Conservation (phyloP, 2,113 vertebrate species). For the Bufo gargarizans region DNA sequence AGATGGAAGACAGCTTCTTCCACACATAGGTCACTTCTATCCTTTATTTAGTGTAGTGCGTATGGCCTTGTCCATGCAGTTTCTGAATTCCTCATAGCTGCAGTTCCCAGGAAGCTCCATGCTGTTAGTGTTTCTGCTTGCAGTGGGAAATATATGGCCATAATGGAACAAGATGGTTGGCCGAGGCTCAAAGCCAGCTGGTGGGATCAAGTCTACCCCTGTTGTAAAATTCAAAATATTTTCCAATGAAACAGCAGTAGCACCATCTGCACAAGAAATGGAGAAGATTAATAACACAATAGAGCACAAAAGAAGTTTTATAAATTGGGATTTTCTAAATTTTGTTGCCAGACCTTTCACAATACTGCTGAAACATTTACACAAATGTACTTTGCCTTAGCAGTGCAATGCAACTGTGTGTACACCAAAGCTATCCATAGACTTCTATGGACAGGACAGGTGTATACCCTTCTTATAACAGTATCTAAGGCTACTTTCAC, state of each 20-base stretch:
- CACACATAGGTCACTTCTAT: background rate
- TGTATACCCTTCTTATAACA: too few relatives aligned
- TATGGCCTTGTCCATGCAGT: slow-evolving; percentile 84
- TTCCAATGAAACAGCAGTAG: slow-evolving; percentile 80
- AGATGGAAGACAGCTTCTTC: background rate
- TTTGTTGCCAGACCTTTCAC: too few relatives aligned
- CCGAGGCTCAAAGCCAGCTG: slow-evolving; percentile 76
- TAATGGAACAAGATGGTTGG: slow-evolving; percentile 81
- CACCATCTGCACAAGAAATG: slow-evolving; percentile 74
- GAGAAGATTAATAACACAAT: background rate
- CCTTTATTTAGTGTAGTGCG: slow-evolving; percentile 1
- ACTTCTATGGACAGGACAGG: too few relatives aligned
- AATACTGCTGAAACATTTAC: too few relatives aligned
- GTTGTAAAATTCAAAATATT: slow-evolving; percentile 85
- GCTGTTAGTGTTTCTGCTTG: slow-evolving; percentile 73
- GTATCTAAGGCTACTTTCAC: too few relatives aligned
- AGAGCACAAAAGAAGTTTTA: too few relatives aligned
- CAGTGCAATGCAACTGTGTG: too few relatives aligned
- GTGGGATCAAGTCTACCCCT: slow-evolving; percentile 75
- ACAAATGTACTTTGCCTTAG: too few relatives aligned
- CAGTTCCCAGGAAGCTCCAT: slow-evolving; percentile 80
- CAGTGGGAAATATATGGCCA: slow-evolving; percentile 73
- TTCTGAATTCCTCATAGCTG: slow-evolving; percentile 84
- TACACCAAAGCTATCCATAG: too few relatives aligned
- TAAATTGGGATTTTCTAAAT: background rate